phyloP scores from a whole-genome alignment of 2,113 vertebrate genomes.

The Papio anubis region DNA sequence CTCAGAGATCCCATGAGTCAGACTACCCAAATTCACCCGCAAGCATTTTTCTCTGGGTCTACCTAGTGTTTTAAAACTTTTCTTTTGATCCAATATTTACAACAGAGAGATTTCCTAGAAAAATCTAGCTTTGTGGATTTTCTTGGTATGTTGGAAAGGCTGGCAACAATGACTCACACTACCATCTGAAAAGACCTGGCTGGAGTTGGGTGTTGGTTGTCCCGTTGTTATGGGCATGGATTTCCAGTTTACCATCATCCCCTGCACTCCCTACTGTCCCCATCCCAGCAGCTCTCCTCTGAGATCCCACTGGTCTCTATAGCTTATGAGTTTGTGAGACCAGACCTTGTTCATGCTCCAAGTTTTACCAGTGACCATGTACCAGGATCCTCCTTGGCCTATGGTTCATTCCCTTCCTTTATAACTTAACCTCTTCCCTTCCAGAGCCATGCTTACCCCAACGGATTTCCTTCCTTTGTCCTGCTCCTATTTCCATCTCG shows the following conservation, averaged over 20 bases:
- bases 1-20: not conserved
- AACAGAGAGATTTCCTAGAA: not conserved
- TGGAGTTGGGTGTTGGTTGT: not conserved
- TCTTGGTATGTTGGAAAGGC: not conserved
- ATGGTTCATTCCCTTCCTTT: not conserved
- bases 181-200: not conserved
- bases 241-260: no score
- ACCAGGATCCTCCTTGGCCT: not conserved
- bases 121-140: not conserved
- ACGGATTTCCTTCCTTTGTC: not conserved
- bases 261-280: not conserved
- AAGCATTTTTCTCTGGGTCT: not conserved
- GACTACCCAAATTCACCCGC: not conserved
- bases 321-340: not conserved
- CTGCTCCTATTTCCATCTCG: not conserved
- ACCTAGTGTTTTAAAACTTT: not conserved
- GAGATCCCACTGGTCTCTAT: not conserved
- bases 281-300: not conserved
- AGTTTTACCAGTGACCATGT: not conserved
- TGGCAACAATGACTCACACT: not conserved
- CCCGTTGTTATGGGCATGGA: not conserved
- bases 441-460: not conserved
- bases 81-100: not conserved
- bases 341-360: not conserved
- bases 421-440: not conserved